Evolutionary conservation across 2,888 invertebrate genomes (phyloP).

Genomic region (Chaetogeoica ovagalla): DNA sequence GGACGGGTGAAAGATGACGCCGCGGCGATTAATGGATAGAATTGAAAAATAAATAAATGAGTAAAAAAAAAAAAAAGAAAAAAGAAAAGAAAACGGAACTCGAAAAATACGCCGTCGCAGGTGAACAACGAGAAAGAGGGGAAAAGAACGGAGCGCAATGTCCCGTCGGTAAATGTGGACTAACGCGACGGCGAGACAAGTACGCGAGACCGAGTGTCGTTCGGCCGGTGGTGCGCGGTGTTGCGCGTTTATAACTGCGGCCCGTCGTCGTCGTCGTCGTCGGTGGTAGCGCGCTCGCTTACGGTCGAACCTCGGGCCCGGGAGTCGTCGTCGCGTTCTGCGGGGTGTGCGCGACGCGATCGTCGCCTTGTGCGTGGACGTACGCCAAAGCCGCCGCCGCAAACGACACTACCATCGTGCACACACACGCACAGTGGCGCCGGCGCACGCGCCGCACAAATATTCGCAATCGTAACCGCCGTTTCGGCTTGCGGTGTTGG

Average conservation of each 20-base stretch:
- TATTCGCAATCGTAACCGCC: background rate
- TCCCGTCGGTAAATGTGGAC: too few species aligned
- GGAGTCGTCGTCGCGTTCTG: background rate
- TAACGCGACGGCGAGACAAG: too few species aligned
- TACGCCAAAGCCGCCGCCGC: slow-evolving; percentile 18
- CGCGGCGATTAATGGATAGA: too few species aligned
- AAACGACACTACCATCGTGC: background rate
- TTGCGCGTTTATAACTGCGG: background rate
- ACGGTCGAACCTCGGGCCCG: too few species aligned
- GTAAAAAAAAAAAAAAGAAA: too few species aligned
- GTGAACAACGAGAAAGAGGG: too few species aligned
- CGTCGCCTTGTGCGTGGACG: slow-evolving; percentile 3
- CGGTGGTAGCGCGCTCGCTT: background rate
- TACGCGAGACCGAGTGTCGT: background rate
- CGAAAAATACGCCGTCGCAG: background rate
- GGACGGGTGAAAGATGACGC: too few species aligned
- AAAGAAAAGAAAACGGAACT: too few species aligned
- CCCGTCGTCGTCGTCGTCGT: background rate
- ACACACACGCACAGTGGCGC: too few species aligned
- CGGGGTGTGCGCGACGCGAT: slow-evolving; percentile 1
- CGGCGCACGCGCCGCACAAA: background rate
- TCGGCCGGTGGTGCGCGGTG: background rate
- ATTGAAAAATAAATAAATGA: too few species aligned
- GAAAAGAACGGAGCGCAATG: too few species aligned
- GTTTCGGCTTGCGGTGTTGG: background rate